Base-by-base conservation (phyloP, 1,140 invertebrate genomes). In the Papilio glaucus region DNA sequence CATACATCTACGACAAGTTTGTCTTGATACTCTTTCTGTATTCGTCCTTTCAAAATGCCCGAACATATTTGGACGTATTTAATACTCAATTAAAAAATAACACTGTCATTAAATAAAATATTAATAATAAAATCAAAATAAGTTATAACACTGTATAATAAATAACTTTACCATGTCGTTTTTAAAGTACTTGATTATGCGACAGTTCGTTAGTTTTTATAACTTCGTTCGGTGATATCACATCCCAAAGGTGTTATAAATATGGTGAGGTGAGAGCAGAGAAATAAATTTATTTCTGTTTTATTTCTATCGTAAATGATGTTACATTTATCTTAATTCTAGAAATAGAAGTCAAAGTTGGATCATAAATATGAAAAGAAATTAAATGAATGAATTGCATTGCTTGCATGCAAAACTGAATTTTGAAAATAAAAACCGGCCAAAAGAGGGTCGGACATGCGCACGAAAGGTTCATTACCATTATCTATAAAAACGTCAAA, bases 151-250 rank as follows among this genome's bases (percentile, higher is more conserved):
- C 21, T 49, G 18, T 49, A 49, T 21, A 18, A 24, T 12, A 53
- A 53, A 53, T 33, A 3, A 3, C 45, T 53, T 24, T 24, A 15
- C n/a, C 42, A 53, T 53, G 21, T 24, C 12, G 4, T 53, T 9
- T 53, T 24, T 49, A 49, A 49, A 10, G 15, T 6, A 18, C 49
- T 53, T 53, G 18, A 12, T 53, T 26, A 53, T 53, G 49, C 18
- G 49, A 53, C 49, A 53, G 49, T 53, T 53, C 49, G 49, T 53
- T 53, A 53, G 49, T 53, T 53, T 53, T 53, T 53, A 53, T 53
- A 53, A 24, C 49, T 53, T 53, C 49, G 49, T 21, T 24, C 21
- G 49, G 49, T 53, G 18, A 12, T 53, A 24, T 53, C 49, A 10
- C 4, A 53, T 53, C 49, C 49, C 49, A 24, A 53, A 53, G 49